Evolutionary conservation across 2,797 vertebrate species (phyloP).

Genomic region (Melopsittacus undulatus): DNA sequence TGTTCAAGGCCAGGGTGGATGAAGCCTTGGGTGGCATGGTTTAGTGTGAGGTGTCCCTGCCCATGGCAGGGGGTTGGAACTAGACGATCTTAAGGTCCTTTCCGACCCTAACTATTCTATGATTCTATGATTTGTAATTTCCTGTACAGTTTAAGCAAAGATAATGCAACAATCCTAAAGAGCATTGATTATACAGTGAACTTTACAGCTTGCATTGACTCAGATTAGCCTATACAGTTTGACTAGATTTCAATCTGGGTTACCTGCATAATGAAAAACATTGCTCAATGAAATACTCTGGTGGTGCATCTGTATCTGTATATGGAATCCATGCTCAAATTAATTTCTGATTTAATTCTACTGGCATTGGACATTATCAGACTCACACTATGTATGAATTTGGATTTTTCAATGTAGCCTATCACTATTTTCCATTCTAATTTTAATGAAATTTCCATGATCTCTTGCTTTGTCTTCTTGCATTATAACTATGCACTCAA

Average conservation of each 20-base stretch:
- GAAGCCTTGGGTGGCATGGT: no score
- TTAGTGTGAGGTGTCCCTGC: no score
- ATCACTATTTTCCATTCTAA: background rate
- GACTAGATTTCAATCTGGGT: background rate
- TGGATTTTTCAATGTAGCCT: background rate
- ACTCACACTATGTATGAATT: background rate
- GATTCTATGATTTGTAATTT: slow-evolving; percentile 1
- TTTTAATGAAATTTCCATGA: background rate
- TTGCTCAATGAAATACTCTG: background rate
- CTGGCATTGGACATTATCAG: background rate
- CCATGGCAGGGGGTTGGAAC: no score
- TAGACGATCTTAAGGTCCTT: no score
- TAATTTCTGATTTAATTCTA: slow-evolving; percentile 6
- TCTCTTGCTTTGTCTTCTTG: background rate
- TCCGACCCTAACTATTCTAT: no score
- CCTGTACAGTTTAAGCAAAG: background rate
- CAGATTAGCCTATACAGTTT: background rate
- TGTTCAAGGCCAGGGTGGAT: no score
- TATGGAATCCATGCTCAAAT: background rate
- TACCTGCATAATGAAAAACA: background rate
- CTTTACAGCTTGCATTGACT: slow-evolving; percentile 4
- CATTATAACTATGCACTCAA: background rate
- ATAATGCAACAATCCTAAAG: background rate
- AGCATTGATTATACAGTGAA: background rate
- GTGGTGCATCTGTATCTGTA: background rate